Percentiles rank a stretch among this genome's conserved stretches.
phyloP scores from a whole-genome alignment of 2,888 invertebrate species.

The Cryptophagus acutangulus region DNA sequence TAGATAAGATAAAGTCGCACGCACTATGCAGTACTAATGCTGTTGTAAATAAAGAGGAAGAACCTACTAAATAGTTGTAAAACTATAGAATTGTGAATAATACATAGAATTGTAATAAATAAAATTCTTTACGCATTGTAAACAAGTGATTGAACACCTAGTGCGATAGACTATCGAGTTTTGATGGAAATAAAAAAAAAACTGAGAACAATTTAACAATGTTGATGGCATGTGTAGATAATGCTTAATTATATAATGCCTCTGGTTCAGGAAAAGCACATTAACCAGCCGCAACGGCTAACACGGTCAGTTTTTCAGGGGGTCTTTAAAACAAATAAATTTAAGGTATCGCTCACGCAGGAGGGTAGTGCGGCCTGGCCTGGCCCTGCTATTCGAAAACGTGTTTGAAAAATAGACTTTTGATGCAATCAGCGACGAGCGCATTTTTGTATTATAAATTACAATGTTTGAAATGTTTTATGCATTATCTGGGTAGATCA shows the following conservation, averaged over 20 bases:
- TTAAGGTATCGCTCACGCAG: constrained; percentile 25
- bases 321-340: constrained; percentile 24
- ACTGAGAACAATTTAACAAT: constrained; percentile 34
- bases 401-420: constrained; percentile 27
- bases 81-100: too few species aligned
- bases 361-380: neutral
- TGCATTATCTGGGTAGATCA: constrained; percentile 30
- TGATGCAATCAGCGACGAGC: constrained; percentile 26
- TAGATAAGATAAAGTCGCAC: too few species aligned
- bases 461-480: constrained; percentile 33
- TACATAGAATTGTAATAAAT: neutral
- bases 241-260: constrained; percentile 36
- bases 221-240: constrained; percentile 39
- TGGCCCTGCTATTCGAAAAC: neutral
- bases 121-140: neutral
- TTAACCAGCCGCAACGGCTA: constrained; percentile 37
- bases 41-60: too few species aligned
- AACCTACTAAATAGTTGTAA: too few species aligned
- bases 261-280: constrained; percentile 35
- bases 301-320: constrained; percentile 22
- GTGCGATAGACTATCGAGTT: constrained; percentile 17
- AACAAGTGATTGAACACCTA: constrained; percentile 4
- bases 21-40: too few species aligned
- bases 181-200: constrained; percentile 20
- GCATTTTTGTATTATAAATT: constrained; percentile 34